Percentiles rank a stretch among this genome's conserved stretches.
Conservation (phyloP, 2,888 invertebrate genomes). For the Dinocampus coccinellae region DNA sequence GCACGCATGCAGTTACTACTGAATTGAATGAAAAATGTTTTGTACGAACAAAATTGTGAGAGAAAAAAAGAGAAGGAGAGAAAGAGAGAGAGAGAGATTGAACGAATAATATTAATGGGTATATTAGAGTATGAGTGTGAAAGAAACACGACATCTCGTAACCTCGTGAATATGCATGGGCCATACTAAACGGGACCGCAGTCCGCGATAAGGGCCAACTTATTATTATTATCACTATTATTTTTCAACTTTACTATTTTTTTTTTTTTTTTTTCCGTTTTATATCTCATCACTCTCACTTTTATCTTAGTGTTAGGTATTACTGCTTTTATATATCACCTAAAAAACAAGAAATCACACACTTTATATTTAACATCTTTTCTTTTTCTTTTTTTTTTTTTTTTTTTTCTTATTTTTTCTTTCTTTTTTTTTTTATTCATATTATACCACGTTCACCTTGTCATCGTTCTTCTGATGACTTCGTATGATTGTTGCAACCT, state of each 20-base stretch:
- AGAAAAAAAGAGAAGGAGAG: slow-evolving; percentile 44
- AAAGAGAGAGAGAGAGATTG: slow-evolving; percentile 46
- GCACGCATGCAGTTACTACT: slow-evolving; percentile 6
- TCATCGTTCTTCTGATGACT: slow-evolving; percentile 20
- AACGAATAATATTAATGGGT: too few relatives aligned
- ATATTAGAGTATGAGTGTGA: too few relatives aligned
- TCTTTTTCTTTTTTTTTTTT: slow-evolving; percentile 9
- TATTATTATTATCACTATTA: too few relatives aligned
- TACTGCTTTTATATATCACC: slow-evolving; percentile 48
- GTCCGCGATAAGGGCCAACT: slow-evolving; percentile 68
- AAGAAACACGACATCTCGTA: slow-evolving; percentile 34
- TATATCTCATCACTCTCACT: slow-evolving; percentile 60
- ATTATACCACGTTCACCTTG: slow-evolving; percentile 19
- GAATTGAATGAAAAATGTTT: slow-evolving; percentile 37
- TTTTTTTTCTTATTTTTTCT: neutral
- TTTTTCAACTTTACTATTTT: slow-evolving; percentile 50
- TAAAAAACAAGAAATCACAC: neutral
- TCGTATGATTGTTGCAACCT: slow-evolving; percentile 20
- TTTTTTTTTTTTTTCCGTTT: slow-evolving; percentile 63
- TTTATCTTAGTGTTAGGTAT: slow-evolving; percentile 67
- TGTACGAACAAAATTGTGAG: too few relatives aligned
- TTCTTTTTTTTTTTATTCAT: too few relatives aligned
- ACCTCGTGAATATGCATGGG: slow-evolving; percentile 67
- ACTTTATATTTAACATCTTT: neutral
- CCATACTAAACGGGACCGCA: slow-evolving; percentile 62